Evolutionary conservation across 2,888 invertebrate species (phyloP).

Genomic region (Troides oblongomaculatus): DNA sequence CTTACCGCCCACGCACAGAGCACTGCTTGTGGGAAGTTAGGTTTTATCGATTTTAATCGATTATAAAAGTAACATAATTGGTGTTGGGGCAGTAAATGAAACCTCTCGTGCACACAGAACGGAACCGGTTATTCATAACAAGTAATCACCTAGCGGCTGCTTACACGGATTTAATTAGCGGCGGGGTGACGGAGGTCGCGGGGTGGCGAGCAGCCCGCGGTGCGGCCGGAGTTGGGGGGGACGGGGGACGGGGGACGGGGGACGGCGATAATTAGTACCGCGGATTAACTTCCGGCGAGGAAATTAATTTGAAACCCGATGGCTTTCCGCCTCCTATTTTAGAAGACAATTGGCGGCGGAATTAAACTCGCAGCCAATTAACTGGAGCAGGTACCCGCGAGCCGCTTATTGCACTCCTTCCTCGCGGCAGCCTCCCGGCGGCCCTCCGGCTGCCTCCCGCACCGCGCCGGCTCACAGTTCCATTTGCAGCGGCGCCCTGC

Average conservation of each 20-base stretch:
- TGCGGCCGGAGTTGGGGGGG: slow-evolving; percentile 4
- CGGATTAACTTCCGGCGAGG: slow-evolving; percentile 64
- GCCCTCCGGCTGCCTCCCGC: too few relatives aligned
- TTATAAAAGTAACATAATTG: too few relatives aligned
- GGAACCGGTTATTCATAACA: slow-evolving; percentile 30
- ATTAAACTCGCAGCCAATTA: slow-evolving; percentile 35
- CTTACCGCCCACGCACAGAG: too few relatives aligned
- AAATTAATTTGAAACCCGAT: slow-evolving; percentile 69
- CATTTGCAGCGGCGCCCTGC: too few relatives aligned
- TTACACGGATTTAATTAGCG: slow-evolving; percentile 46
- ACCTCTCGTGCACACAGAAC: neutral
- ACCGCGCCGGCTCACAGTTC: too few relatives aligned
- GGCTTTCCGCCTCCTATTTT: slow-evolving; percentile 41
- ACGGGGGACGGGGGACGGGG: slow-evolving; percentile 23
- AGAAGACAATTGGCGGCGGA: slow-evolving; percentile 42
- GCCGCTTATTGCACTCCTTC: slow-evolving; percentile 31
- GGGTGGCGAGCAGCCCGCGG: neutral
- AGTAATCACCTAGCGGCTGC: slow-evolving; percentile 37
- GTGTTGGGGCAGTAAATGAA: neutral
- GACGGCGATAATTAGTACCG: slow-evolving; percentile 65
- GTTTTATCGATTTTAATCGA: too few relatives aligned
- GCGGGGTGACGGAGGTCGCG: slow-evolving; percentile 21
- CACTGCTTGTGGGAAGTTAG: too few relatives aligned
- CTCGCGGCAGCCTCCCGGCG: neutral
- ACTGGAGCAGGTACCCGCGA: slow-evolving; percentile 30